These are phyloP conservation scores for Numida meleagris DNA, from an alignment of 2,113 vertebrate species.

Conservation along the genomic window DNA sequence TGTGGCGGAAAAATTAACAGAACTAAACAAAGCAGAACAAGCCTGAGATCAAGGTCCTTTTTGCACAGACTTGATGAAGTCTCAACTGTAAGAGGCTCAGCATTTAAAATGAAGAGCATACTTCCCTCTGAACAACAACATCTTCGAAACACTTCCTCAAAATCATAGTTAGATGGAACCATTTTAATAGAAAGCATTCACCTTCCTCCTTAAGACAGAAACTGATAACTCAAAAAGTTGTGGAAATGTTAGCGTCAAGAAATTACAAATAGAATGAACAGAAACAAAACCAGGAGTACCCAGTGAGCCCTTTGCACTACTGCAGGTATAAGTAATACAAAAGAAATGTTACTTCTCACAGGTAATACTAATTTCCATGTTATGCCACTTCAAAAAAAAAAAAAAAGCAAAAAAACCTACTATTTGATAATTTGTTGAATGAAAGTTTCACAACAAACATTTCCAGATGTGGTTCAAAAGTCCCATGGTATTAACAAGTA, in stretches of 20 bases:
- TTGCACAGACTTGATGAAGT: neutral
- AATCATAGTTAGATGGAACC: neutral
- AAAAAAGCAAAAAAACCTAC: neutral
- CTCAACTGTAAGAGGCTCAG: neutral
- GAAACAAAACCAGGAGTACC: neutral
- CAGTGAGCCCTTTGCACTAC: neutral
- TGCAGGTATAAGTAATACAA: neutral
- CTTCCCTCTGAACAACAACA: neutral
- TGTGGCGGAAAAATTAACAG: conserved; percentile 31
- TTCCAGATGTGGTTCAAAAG: neutral
- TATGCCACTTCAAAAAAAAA: neutral
- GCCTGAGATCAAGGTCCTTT: neutral
- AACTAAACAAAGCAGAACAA: neutral
- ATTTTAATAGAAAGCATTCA: neutral
- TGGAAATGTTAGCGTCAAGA: neutral
- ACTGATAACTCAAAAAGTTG: neutral
- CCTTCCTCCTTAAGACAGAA: neutral
- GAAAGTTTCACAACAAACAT: neutral
- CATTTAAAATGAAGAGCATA: neutral
- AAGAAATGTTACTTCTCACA: neutral
- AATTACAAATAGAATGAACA: neutral
- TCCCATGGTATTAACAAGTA: neutral
- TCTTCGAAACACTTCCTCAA: neutral
- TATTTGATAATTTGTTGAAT: neutral
- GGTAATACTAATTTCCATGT: neutral